A percentile compares a stretch with the other conserved stretches of the same genome.
These are phyloP conservation scores for Euspilapteryx auroguttella DNA, from an alignment of 2,888 invertebrate species.

Conservation along the genomic window DNA sequence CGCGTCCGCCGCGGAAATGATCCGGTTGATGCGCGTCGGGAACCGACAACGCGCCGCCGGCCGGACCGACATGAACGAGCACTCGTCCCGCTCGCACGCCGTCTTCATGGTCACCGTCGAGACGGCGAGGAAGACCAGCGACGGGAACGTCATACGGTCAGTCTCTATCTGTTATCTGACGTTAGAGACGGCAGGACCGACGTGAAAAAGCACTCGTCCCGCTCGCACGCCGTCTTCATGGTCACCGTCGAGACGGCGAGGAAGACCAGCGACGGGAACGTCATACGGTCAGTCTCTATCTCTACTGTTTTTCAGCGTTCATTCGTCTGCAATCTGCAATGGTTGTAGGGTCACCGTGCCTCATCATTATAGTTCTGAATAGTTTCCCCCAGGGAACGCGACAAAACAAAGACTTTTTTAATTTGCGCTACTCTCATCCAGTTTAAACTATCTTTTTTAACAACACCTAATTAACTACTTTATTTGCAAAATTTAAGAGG, in stretches of 20 bases:
- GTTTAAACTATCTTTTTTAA: no score
- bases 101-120: conserved; percentile 98
- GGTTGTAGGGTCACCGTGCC: no score
- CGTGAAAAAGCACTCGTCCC: conserved; percentile 98
- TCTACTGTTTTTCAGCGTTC: no score
- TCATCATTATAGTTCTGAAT: no score
- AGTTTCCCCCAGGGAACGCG: no score
- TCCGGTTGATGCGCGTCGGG: conserved; percentile 90
- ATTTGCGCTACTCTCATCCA: no score
- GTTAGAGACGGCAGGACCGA: conserved; percentile 92
- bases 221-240: conserved; percentile 98
- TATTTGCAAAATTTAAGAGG: no score
- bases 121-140: conserved; percentile 62
- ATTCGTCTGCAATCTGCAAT: no score
- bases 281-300: conserved; percentile 48
- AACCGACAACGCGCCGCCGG: conserved; percentile 94
- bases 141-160: conserved; percentile 48
- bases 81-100: conserved; percentile 96
- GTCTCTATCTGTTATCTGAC: no score
- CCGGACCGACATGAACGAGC: conserved; percentile 97
- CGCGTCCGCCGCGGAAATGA: conserved; percentile 91
- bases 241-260: conserved; percentile 90
- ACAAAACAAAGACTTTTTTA: no score
- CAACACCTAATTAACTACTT: no score
- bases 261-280: conserved; percentile 26